These are phyloP conservation scores for Cactoblastis cactorum DNA, from an alignment of 2,888 invertebrate genomes.

Conservation along the genomic window DNA sequence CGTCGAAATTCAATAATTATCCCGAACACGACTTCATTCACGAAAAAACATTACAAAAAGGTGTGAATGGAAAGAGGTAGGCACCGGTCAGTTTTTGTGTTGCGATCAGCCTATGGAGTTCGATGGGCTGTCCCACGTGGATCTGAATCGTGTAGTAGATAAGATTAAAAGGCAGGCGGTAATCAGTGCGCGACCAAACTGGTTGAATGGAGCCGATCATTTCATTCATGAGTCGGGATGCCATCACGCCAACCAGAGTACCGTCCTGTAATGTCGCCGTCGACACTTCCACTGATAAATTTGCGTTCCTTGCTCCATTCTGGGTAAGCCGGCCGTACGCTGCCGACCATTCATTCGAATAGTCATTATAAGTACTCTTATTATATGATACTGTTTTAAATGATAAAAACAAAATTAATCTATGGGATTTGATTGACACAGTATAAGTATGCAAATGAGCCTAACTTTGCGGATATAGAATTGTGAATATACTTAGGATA, in stretches of 20 bases:
- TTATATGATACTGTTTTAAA: too few species aligned
- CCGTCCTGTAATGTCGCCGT: conserved; percentile 21
- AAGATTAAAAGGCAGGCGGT: conserved; percentile 67
- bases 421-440: too few species aligned
- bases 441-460: too few species aligned
- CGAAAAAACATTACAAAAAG: conserved; percentile 72
- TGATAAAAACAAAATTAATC: too few species aligned
- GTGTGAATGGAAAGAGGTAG: conserved; percentile 76
- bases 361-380: too few species aligned
- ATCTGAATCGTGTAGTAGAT: conserved; percentile 62
- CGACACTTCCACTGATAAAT: conserved; percentile 28
- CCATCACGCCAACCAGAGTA: conserved; percentile 53
- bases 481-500: too few species aligned
- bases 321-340: not conserved
- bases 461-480: too few species aligned
- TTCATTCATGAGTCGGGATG: conserved; percentile 71
- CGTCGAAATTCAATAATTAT: conserved; percentile 78
- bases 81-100: conserved; percentile 63
- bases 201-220: conserved; percentile 65
- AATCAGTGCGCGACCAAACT: conserved; percentile 76
- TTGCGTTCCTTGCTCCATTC: conserved; percentile 34
- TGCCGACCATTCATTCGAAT: too few species aligned
- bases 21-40: conserved; percentile 78
- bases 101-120: conserved; percentile 36
- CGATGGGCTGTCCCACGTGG: conserved; percentile 43